These are phyloP conservation scores for Holcopasites calliopsidis DNA, from an alignment of 1,140 invertebrate genomes.

Conservation along the genomic window DNA sequence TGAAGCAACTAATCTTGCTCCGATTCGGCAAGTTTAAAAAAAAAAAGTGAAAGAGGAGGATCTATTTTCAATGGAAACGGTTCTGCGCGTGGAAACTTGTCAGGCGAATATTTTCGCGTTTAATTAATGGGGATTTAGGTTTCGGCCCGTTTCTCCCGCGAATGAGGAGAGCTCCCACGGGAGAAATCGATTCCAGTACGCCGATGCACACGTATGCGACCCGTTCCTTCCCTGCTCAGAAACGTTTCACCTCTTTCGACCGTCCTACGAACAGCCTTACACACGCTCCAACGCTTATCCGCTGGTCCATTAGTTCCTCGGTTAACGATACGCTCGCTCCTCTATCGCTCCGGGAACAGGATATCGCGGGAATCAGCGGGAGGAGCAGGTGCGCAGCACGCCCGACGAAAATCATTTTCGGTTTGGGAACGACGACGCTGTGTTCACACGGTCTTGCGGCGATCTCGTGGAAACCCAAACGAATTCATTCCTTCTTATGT, in stretches of 20 bases:
- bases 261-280: background rate
- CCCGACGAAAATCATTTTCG: conserved; percentile 2
- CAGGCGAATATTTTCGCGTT: too few relatives aligned
- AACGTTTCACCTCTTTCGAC: background rate
- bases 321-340: conserved; percentile 28
- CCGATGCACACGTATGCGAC: conserved; percentile 39
- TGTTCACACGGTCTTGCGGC: background rate
- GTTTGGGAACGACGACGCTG: background rate
- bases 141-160: conserved; percentile 41
- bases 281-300: conserved; percentile 37
- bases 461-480: too few relatives aligned
- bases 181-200: conserved; percentile 60
- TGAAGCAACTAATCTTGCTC: too few relatives aligned
- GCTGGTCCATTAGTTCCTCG: conserved; percentile 37
- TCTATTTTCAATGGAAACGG: too few relatives aligned
- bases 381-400: background rate
- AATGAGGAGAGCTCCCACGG: conserved; percentile 36
- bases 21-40: background rate
- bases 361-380: conserved; percentile 22
- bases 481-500: too few relatives aligned
- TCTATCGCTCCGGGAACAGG: conserved; percentile 20
- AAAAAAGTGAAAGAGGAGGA: too few relatives aligned
- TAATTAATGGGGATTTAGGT: conserved; percentile 49
- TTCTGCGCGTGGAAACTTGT: too few relatives aligned
- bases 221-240: background rate